These are phyloP conservation scores for Lagopus leucura DNA, from an alignment of 2,113 vertebrate genomes.

Conservation along the genomic window DNA sequence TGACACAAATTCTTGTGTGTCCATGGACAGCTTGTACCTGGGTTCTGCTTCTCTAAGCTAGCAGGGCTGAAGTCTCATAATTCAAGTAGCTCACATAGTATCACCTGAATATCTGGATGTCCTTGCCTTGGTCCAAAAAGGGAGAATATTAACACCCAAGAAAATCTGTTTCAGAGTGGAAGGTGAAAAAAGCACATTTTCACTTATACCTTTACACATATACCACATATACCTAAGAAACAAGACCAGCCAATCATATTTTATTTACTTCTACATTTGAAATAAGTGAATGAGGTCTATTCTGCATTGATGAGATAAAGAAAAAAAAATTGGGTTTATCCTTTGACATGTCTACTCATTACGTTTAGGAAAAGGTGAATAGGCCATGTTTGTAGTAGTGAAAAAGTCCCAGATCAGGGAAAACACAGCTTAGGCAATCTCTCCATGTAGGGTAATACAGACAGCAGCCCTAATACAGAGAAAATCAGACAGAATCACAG, in stretches of 20 bases:
- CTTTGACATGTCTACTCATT: too few relatives aligned
- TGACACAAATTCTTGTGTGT: fast-evolving
- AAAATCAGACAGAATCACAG: too few relatives aligned
- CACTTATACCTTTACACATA: too few relatives aligned
- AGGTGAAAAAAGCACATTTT: neutral
- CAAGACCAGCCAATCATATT: neutral
- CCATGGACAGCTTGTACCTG: neutral
- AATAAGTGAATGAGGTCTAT: neutral
- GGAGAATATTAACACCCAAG: neutral
- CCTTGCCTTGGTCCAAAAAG: neutral
- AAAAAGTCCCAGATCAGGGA: neutral
- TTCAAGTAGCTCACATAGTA: neutral
- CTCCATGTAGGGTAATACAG: neutral
- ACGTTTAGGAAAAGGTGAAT: neutral
- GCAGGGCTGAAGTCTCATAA: neutral
- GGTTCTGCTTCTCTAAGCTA: neutral
- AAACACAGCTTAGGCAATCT: neutral
- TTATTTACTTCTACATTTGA: neutral
- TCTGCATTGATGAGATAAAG: neutral
- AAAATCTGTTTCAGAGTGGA: neutral
- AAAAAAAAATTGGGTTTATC: neutral
- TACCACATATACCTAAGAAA: too few relatives aligned
- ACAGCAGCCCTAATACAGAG: too few relatives aligned
- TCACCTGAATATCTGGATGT: neutral
- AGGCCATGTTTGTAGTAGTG: neutral